Conservation (phyloP, 2,113 vertebrate species). For the Gadus chalcogrammus region DNA sequence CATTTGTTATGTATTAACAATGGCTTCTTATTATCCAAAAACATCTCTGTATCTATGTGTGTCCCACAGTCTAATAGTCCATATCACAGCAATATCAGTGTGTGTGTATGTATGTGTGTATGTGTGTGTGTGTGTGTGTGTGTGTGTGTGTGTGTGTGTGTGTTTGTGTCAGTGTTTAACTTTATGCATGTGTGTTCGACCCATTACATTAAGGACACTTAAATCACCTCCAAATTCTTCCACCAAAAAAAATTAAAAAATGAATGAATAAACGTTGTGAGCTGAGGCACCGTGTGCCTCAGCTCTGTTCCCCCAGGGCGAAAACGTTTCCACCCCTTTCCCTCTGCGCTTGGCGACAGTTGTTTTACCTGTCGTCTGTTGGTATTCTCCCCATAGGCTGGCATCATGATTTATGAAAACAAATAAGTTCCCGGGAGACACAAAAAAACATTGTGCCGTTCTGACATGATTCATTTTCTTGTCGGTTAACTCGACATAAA, state of each 20-base stretch:
- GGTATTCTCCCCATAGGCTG: constrained; percentile 4
- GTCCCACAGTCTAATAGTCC: background rate
- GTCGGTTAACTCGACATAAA: too few relatives aligned
- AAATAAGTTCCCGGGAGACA: constrained; percentile 19
- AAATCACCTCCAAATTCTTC: too few relatives aligned
- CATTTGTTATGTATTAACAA: background rate
- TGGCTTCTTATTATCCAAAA: background rate
- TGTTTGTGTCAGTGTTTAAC: background rate
- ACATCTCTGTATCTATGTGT: too few relatives aligned
- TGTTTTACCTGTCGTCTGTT: constrained; percentile 44
- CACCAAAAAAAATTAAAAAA: too few relatives aligned
- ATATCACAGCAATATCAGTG: too few relatives aligned
- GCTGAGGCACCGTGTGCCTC: too few relatives aligned
- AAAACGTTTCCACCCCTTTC: constrained; percentile 32
- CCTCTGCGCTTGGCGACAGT: constrained; percentile 21
- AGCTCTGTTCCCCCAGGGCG: constrained; percentile 37
- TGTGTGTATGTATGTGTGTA: background rate
- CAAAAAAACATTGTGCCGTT: too few relatives aligned
- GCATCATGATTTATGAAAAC: constrained; percentile 36
- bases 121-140: background rate
- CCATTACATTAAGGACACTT: too few relatives aligned
- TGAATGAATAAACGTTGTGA: too few relatives aligned
- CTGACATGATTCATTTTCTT: too few relatives aligned
- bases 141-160: background rate
- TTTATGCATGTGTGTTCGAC: background rate